These are phyloP conservation scores for Cyclophora punctaria DNA, from an alignment of 2,888 invertebrate species.

Conservation along the genomic window DNA sequence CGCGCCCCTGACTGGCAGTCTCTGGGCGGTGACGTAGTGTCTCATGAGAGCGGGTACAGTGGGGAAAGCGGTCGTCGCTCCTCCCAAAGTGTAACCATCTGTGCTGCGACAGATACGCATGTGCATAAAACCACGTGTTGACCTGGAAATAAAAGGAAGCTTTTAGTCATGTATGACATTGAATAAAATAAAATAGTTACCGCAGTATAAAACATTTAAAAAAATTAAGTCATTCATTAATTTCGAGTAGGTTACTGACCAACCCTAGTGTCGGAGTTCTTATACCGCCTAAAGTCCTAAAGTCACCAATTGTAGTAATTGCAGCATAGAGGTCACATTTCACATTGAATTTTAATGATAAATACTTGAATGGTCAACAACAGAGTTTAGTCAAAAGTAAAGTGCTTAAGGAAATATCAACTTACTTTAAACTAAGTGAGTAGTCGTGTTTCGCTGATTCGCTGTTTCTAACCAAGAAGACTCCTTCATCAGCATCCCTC, in stretches of 20 bases:
- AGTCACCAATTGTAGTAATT: too few relatives aligned
- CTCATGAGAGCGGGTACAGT: constrained; percentile 96
- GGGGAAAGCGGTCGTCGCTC: constrained; percentile 93
- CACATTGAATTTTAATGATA: too few relatives aligned
- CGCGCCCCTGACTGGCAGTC: constrained; percentile 94
- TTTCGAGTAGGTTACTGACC: too few relatives aligned
- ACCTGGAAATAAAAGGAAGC: constrained; percentile 74
- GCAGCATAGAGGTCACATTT: too few relatives aligned
- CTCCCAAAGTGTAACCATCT: constrained; percentile 91
- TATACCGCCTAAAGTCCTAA: too few relatives aligned
- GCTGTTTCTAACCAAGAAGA: constrained; percentile 94
- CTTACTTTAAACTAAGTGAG: constrained; percentile 95
- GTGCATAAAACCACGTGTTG: constrained; percentile 96
- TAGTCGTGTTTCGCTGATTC: constrained; percentile 95
- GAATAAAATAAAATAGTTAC: neutral
- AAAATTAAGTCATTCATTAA: too few relatives aligned
- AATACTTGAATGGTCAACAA: neutral
- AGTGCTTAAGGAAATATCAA: too few relatives aligned
- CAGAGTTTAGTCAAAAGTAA: constrained; percentile 22
- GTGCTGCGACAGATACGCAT: constrained; percentile 92
- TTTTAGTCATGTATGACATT: neutral
- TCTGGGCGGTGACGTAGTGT: constrained; percentile 91
- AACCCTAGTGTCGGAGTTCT: too few relatives aligned
- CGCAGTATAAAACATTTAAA: neutral
- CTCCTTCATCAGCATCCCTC: constrained; percentile 89